Base-by-base conservation (phyloP, 2,113 vertebrate species). In the Eonycteris spelaea region DNA sequence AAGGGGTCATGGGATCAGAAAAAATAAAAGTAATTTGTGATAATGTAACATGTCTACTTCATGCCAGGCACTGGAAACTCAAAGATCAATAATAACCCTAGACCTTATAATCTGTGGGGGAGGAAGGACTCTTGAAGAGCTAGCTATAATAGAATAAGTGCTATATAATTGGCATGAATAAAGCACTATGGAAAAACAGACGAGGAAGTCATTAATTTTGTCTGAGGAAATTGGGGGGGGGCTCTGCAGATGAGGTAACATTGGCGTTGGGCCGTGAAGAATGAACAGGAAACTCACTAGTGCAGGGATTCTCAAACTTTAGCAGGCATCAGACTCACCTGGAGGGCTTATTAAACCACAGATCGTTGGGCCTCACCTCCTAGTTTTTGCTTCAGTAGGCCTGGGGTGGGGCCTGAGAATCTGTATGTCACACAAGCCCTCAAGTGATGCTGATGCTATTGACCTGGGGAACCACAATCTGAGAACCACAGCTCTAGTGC, bases 141-240 rank as follows among this genome's bases (percentile, higher is more conserved):
- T 38, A 94, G 48, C 80, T 55, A 9, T 73, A 85, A 94, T 45
- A 38, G 84, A 88, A 6, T 88, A 78, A 95, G 82, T 95, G 93
- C 33, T 45, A 8, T n/a, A 30, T 63, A 80, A 93, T 45, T 93
- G 93, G 40, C 91, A 88, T n/a, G 75, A 63, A 91, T 88, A 67
- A 92, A 91, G 80, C 33, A 22, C 53, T 55, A 19, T 1, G 43
- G 77, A 59, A 70, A 78, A 61, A 61, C 13, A 40, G 87, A 71
- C 53, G 53, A 97, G 67, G 88, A 95, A 95, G 71, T 73, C 93
- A 90, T 85, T 70, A 71, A 57, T 85, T 90, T 65, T 67, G 70
- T 53, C 65, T 80, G 38, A 73, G 65, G 74, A 43, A 30, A 8
- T 3, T 63, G 26, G 80, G 24, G 70, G 70, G 96, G 45, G 57